phyloP scores from a whole-genome alignment of 1,140 invertebrate species.

The Hydropsyche tenuis region DNA sequence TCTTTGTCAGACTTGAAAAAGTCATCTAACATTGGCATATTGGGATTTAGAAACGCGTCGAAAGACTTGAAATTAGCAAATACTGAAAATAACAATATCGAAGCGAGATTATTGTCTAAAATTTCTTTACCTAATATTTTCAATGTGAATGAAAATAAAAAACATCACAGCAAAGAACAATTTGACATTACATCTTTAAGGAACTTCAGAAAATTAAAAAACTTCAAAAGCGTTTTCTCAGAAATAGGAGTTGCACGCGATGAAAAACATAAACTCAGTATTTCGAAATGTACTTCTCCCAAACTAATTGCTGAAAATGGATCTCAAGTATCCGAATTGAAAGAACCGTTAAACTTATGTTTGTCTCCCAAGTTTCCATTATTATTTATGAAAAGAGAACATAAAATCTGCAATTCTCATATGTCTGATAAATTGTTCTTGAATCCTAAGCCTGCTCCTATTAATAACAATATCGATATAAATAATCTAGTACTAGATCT shows the following conservation, averaged over 20 bases:
- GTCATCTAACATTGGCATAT: no score
- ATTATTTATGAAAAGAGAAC: slow-evolving; percentile 15
- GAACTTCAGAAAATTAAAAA: slow-evolving; percentile 40
- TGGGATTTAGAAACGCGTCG: no score
- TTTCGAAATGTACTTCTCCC: not conserved
- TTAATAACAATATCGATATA: slow-evolving; percentile 7
- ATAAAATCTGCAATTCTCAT: slow-evolving; percentile 27
- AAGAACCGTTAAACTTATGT: slow-evolving; percentile 45
- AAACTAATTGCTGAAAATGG: not conserved
- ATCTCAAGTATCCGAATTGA: not conserved
- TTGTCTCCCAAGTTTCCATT: slow-evolving; percentile 14
- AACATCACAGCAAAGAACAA: no score
- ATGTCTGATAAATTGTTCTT: not conserved
- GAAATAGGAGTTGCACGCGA: not conserved
- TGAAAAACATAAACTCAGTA: not conserved
- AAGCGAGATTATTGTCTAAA: not conserved
- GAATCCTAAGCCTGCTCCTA: not conserved
- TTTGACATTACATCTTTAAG: not conserved
- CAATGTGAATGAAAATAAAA: no score
- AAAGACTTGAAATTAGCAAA: no score
- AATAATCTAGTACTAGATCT: slow-evolving; percentile 41
- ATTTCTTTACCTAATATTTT: not conserved
- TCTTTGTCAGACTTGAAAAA: no score
- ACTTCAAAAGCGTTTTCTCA: not conserved
- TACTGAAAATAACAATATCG: no score